Evolutionary conservation across 2,797 vertebrate genomes (phyloP).

Genomic region (Myotis daubentonii): DNA sequence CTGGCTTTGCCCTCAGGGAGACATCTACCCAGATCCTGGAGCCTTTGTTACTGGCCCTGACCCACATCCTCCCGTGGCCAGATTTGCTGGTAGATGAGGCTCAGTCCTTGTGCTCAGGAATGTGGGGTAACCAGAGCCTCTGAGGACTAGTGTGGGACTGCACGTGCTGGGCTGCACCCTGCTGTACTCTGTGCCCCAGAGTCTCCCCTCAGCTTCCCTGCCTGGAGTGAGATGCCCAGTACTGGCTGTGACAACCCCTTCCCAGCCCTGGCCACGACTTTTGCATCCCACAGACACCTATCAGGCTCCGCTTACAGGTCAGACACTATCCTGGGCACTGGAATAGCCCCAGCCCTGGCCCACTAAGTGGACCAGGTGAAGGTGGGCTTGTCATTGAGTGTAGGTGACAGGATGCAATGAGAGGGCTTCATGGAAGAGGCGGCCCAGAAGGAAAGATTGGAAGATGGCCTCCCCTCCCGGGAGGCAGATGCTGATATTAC

Average conservation of each 20-base stretch:
- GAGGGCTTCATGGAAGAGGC: conserved; percentile 57
- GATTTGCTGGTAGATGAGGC: background rate
- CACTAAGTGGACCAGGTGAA: background rate
- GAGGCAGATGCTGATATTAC: conserved; percentile 15
- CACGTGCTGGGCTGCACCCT: background rate
- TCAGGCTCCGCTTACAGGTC: background rate
- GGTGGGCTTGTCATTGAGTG: background rate
- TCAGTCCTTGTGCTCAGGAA: background rate
- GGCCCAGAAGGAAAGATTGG: background rate
- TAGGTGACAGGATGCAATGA: background rate
- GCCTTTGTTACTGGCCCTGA: conserved; percentile 38
- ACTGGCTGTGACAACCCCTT: background rate
- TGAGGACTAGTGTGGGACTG: background rate
- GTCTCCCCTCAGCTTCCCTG: background rate
- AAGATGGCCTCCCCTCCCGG: conserved; percentile 5
- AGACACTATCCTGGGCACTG: background rate
- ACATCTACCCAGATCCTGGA: background rate
- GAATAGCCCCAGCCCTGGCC: no score
- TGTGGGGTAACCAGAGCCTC: background rate
- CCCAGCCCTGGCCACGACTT: background rate
- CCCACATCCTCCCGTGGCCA: background rate
- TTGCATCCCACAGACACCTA: background rate
- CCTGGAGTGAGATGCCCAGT: background rate
- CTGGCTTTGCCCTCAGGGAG: background rate
- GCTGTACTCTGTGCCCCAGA: background rate